A percentile compares a stretch with the other conserved stretches of the same genome.
Evolutionary conservation across 2,888 invertebrate genomes (phyloP).

Genomic region (Thymelicus sylvestris): DNA sequence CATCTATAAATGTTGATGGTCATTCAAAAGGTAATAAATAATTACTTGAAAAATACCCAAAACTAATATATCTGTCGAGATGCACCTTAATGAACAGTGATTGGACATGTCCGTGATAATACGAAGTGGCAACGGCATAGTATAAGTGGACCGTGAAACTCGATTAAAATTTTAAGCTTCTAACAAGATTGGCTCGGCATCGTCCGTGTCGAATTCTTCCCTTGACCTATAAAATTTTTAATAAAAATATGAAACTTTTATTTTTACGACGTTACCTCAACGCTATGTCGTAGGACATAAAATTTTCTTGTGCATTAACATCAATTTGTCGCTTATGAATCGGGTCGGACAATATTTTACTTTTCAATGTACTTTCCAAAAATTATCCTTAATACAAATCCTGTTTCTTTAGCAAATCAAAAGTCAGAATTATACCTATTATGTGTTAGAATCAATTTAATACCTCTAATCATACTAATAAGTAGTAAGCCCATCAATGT

Average conservation of each 20-base stretch:
- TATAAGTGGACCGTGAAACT: constrained; percentile 18
- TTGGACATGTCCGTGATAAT: constrained; percentile 52
- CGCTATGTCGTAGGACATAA: constrained; percentile 32
- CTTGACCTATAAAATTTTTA: constrained; percentile 36
- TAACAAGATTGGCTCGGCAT: constrained; percentile 35
- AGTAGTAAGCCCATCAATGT: too few species aligned
- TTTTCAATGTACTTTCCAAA: background rate
- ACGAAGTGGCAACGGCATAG: constrained; percentile 52
- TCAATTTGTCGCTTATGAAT: constrained; percentile 53
- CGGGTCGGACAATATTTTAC: background rate
- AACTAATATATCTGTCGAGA: constrained; percentile 66
- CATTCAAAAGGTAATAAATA: constrained; percentile 43
- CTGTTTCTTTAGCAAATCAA: background rate
- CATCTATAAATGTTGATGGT: constrained; percentile 46
- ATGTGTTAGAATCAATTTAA: background rate
- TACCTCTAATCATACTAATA: background rate
- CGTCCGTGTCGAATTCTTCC: constrained; percentile 37
- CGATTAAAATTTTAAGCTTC: constrained; percentile 36
- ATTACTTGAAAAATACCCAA: constrained; percentile 54
- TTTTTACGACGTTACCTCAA: constrained; percentile 33
- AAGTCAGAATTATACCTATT: background rate
- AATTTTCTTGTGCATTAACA: constrained; percentile 31
- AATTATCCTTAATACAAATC: background rate
- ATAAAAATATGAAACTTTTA: constrained; percentile 36
- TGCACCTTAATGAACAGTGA: constrained; percentile 30